Percentiles rank a stretch among this genome's conserved stretches.
Conservation (phyloP, 2,113 vertebrate genomes). For the Sapayoa aenigma region DNA sequence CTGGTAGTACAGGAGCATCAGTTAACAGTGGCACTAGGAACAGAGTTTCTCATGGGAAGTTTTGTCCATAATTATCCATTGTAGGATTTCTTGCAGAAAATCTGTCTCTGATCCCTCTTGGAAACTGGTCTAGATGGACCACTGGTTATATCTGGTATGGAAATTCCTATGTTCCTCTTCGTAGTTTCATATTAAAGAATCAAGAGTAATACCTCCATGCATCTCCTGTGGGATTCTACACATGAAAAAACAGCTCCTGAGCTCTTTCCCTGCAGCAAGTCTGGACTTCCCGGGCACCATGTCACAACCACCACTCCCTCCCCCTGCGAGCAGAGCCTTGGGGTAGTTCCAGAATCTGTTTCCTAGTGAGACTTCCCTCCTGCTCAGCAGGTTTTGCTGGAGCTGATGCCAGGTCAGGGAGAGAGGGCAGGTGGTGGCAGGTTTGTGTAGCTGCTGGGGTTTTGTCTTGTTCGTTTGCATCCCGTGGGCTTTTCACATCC, state of each 20-base stretch:
- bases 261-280: neutral
- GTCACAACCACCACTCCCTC: neutral
- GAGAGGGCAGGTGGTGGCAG: neutral
- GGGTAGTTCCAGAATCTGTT: neutral
- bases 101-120: neutral
- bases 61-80: neutral
- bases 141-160: neutral
- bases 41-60: neutral
- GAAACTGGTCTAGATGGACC: neutral
- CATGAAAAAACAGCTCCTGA: neutral
- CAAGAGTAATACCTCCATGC: neutral
- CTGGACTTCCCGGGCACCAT: neutral
- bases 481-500: neutral
- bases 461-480: neutral
- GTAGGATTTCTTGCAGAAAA: neutral
- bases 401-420: neutral
- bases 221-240: neutral
- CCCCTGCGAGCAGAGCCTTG: neutral
- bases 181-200: neutral
- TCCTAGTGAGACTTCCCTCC: neutral
- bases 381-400: constrained; percentile 18
- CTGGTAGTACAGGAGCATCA: neutral
- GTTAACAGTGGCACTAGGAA: neutral
- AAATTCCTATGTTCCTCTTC: neutral
- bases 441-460: neutral